Percentiles rank a stretch among this genome's conserved stretches.
phyloP scores from a whole-genome alignment of 37 sponge, comb jelly and placozoan species.

The Oopsacas minuta region DNA sequence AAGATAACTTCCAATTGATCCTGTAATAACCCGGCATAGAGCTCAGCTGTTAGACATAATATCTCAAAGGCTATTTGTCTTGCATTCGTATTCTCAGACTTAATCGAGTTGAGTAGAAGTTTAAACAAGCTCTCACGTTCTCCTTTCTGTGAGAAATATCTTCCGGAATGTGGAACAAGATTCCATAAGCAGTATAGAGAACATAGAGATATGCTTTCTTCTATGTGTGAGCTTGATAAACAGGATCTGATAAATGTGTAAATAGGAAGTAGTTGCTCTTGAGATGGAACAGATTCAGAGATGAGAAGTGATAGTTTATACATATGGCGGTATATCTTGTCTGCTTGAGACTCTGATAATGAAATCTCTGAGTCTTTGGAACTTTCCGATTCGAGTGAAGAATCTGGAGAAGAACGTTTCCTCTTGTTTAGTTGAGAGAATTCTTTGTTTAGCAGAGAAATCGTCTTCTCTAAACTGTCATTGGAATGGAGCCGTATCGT shows the following conservation, averaged over 20 bases:
- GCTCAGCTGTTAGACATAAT: conserved; percentile 2
- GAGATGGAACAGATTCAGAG: background rate
- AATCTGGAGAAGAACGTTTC: background rate
- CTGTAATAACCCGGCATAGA: background rate
- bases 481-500: background rate
- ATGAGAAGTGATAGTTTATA: background rate
- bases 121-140: background rate
- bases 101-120: background rate
- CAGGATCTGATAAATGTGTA: background rate
- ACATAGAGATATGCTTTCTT: background rate
- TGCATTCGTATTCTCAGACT: background rate
- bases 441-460: background rate
- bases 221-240: background rate
- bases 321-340: background rate
- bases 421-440: background rate
- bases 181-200: background rate
- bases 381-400: background rate
- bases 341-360: background rate
- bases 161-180: background rate
- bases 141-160: background rate
- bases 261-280: background rate
- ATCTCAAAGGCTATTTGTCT: background rate
- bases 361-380: background rate
- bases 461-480: background rate
- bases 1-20: background rate